Evolutionary conservation across 2,797 vertebrate species (phyloP), one percentile per base, ranked within the genome.

Genomic region (Gadopsis bispinosus): DNA sequence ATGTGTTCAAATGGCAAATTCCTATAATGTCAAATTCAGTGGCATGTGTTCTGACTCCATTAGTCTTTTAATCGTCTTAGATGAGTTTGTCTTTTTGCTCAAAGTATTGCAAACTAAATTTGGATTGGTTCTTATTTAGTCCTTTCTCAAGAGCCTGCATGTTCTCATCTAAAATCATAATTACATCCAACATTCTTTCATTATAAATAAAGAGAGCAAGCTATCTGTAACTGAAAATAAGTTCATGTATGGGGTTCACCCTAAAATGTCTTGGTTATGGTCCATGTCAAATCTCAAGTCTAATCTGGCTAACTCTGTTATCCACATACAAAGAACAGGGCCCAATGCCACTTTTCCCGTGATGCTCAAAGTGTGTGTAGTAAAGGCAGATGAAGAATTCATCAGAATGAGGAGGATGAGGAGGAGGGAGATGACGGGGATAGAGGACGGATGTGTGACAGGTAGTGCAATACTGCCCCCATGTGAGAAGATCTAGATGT

Each of bases 391-490:
- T 77, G 78, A 90, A 63, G 41, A 88, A 62, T 79, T 71, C 51
- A 60, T 81, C 76, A 77, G 58, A 59, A 68, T 51, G 51, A 70
- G 50, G 39, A 50, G 22, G 39, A 22, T 37, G 43, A 78, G 29
- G 69, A 62, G 20, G 22, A 50, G 55, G 26, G 70, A 45, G 51
- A 65, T 59, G 59, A 41, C 43, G 69, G 59, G 58, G 70, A 61
- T 16, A n/a, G 69, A 58, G 66, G 47, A 80, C 67, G 41, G 47
- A 26, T 43, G 48, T 33, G 61, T 62, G 58, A 70, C 81, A 84
- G 84, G 83, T 89, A 84, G 94, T 91, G 85, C 92, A 95, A 95
- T 86, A 95, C 89, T 93, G 94, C 95, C 94, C 93, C 93, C 95
- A 77, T 93, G 95, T 95, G 93, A 90, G 73, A 7, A 65, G 31